Percentiles rank a stretch among this genome's conserved stretches.
These are phyloP conservation scores for Sminthopsis crassicaudata DNA, from an alignment of 2,113 vertebrate genomes.

Conservation along the genomic window DNA sequence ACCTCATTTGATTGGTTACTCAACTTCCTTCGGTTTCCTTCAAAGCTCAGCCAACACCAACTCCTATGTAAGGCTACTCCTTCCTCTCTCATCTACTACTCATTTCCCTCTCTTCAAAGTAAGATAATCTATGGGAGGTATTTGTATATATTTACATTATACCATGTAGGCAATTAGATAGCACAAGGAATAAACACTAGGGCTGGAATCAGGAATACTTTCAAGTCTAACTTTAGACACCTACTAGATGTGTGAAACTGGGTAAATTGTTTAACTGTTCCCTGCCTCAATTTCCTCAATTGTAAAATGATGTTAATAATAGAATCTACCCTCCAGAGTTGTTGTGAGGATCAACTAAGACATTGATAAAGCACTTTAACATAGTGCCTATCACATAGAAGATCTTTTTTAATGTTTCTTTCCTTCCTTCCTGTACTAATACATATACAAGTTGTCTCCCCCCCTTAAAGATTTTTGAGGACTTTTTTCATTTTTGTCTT, in stretches of 20 bases:
- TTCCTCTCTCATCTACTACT: not conserved
- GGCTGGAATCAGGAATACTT: not conserved
- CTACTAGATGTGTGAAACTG: not conserved
- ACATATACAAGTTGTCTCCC: not conserved
- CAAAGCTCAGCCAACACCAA: not conserved
- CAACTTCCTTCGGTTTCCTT: not conserved
- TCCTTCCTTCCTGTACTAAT: not conserved
- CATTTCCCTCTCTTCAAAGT: not conserved
- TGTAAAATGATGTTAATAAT: not conserved
- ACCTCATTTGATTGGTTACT: not conserved
- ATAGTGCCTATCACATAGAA: not conserved
- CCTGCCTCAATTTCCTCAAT: not conserved
- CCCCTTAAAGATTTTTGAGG: not conserved
- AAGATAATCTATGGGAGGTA: not conserved
- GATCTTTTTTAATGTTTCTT: not conserved
- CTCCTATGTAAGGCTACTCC: not conserved
- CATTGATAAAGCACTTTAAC: not conserved
- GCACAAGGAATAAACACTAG: not conserved
- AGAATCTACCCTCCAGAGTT: not conserved
- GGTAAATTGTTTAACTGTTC: not conserved
- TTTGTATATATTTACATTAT: not conserved
- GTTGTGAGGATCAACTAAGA: not conserved
- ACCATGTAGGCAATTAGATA: not conserved
- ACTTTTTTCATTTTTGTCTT: no score
- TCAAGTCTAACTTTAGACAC: not conserved